Evolutionary conservation across 2,888 invertebrate species (phyloP), one percentile per base, ranked within the genome.

Genomic region (Nomada goodeniana): DNA sequence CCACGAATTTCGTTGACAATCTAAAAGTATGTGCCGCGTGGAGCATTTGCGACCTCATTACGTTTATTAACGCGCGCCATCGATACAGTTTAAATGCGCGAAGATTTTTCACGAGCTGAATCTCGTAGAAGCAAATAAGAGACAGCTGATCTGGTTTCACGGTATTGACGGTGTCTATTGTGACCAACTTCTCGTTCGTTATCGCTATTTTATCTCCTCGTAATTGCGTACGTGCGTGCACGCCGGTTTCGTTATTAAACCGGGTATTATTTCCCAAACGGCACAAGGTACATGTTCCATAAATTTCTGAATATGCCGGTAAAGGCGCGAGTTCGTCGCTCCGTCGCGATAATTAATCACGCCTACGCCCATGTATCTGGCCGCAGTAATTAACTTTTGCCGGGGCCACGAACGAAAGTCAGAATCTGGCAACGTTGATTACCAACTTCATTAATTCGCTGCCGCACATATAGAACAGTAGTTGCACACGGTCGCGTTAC

Each of bases 391-490:
- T 83, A 86, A 85, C 86, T 86, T 86, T 85, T 77, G 76, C 70
- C 73, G 67, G 70, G 55, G 15, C 70, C 36, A 61, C 77, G 78
- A 67, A 78, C 82, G 77, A 84, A 86, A 85, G 85, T 86, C 85
- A 82, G 83, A 86, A 85, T 85, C 86, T 83, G 85, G 83, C 72
- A 74, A 72, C 76, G 77, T 57, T 80, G 86, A 83, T 86, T 85
- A 86, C 80, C 80, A 83, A 85, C 85, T 86, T 86, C 85, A 86
- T 86, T 85, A 85, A 85, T 83, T 85, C 85, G 82, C 82, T 3
- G 15, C 36, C 13, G 47, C 73, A 83, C 77, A 70, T 76, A 73
- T 52, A 44, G 81, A 81, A 80, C 72, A 68, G 82, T 69, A 67
- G 67, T n/a, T 60, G 59, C 47, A 50, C 7, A 55, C 71, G 71